Evolutionary conservation across 2,797 vertebrate genomes (phyloP).

Genomic region (Limosa lapponica): DNA sequence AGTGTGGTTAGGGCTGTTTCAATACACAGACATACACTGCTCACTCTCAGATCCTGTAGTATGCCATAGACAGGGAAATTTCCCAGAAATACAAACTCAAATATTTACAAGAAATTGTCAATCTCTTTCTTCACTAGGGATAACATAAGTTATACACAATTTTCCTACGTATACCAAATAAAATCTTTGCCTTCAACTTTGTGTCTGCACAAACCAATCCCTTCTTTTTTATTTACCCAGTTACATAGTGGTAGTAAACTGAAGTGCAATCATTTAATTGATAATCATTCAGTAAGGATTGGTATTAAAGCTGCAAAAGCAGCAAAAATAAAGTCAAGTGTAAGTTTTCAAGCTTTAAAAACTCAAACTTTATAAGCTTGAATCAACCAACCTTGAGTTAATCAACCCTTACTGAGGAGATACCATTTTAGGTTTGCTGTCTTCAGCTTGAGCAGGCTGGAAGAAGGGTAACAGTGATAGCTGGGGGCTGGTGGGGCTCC

Average conservation of each 20-base stretch:
- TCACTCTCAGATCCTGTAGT: conserved; percentile 68
- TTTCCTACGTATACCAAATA: conserved; percentile 68
- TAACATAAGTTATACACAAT: conserved; percentile 72
- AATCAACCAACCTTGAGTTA: background rate
- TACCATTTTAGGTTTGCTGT: background rate
- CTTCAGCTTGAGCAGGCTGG: background rate
- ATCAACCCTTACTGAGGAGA: background rate
- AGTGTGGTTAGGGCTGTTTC: conserved; percentile 55
- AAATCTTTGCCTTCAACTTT: conserved; percentile 73
- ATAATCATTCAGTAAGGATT: background rate
- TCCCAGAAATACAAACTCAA: conserved; percentile 74
- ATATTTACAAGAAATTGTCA: conserved; percentile 71
- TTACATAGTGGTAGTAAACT: background rate
- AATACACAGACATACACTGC: conserved; percentile 63
- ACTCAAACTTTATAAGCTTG: background rate
- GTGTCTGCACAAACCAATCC: conserved; percentile 43
- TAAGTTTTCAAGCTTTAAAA: background rate
- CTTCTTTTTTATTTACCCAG: background rate
- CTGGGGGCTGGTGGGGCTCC: rapidly evolving
- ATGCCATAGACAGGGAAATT: conserved; percentile 64
- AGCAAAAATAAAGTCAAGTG: background rate
- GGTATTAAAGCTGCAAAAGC: conserved; percentile 1
- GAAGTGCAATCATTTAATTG: conserved; percentile 1
- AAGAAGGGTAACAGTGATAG: rapidly evolving
- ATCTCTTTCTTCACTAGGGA: conserved; percentile 68